Percentiles rank a stretch among this genome's conserved stretches.
Evolutionary conservation across 2,888 invertebrate genomes (phyloP).

Genomic region (Tetheella fluctuosa): DNA sequence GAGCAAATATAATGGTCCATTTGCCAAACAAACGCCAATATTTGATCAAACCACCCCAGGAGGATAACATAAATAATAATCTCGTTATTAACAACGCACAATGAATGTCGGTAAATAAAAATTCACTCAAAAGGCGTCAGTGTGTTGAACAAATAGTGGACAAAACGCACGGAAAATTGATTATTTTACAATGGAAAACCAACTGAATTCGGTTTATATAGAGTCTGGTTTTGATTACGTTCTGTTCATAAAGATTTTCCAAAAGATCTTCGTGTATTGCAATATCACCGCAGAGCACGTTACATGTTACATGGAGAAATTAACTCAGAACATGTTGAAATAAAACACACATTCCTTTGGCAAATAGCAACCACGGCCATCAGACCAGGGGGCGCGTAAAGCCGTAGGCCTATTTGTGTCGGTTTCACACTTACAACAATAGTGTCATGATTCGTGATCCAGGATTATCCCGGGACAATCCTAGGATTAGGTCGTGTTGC

Average conservation of each 20-base stretch:
- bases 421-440: constrained; percentile 85
- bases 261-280: constrained; percentile 13
- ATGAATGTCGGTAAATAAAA: constrained; percentile 66
- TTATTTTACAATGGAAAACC: constrained; percentile 18
- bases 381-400: constrained; percentile 52
- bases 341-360: not conserved
- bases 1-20: constrained; percentile 56
- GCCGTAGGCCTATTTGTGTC: constrained; percentile 81
- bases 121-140: constrained; percentile 58
- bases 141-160: constrained; percentile 19
- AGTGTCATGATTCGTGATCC: constrained; percentile 84
- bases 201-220: not conserved
- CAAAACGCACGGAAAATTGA: constrained; percentile 17
- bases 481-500: constrained; percentile 80
- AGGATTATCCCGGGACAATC: constrained; percentile 77
- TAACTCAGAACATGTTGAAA: not conserved
- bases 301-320: not conserved
- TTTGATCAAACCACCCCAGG: constrained; percentile 65
- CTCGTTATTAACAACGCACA: constrained; percentile 67
- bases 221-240: constrained; percentile 30
- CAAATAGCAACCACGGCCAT: constrained; percentile 18
- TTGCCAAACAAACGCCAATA: constrained; percentile 62
- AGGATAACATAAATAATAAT: constrained; percentile 61
- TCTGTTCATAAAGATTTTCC: constrained; percentile 17
- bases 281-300: constrained; percentile 12